phyloP scores from a whole-genome alignment of 1,140 invertebrate genomes.

The Marisa cornuarietis region DNA sequence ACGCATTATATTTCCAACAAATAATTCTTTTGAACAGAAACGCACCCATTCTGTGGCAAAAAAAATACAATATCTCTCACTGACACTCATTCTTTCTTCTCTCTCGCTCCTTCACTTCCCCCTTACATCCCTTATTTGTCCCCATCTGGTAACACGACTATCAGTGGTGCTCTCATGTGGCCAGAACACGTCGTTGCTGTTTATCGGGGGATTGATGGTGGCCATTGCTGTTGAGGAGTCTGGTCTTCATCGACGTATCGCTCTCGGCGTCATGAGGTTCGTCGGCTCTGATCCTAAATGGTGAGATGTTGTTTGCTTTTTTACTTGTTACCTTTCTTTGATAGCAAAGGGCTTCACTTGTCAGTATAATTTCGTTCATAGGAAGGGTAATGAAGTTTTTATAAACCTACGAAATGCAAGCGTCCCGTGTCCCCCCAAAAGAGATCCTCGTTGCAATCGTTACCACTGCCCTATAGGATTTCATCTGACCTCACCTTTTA shows the following conservation, averaged over 20 bases:
- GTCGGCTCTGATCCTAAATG: conserved; percentile 73
- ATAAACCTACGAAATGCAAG: too few relatives aligned
- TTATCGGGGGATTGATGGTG: conserved; percentile 76
- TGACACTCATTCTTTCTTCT: conserved; percentile 2
- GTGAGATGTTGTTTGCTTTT: conserved; percentile 13
- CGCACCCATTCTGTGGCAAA: too few relatives aligned
- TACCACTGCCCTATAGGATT: too few relatives aligned
- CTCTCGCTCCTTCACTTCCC: not conserved
- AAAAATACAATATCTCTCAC: not conserved
- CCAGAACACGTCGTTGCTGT: conserved; percentile 87
- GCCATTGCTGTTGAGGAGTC: conserved; percentile 87
- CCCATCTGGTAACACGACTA: not conserved
- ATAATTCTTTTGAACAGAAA: too few relatives aligned
- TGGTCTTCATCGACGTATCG: conserved; percentile 84
- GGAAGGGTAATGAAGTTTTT: too few relatives aligned
- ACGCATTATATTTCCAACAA: not conserved
- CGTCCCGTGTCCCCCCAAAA: too few relatives aligned
- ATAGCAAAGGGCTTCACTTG: too few relatives aligned
- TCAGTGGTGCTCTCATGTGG: not conserved
- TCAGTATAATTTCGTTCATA: too few relatives aligned
- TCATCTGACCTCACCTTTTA: too few relatives aligned
- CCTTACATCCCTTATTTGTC: not conserved
- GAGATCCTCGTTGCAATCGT: too few relatives aligned
- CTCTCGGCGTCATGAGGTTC: conserved; percentile 79
- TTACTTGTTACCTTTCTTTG: too few relatives aligned